phyloP scores from a whole-genome alignment of 2,888 invertebrate species.

The Drosophila anceps region DNA sequence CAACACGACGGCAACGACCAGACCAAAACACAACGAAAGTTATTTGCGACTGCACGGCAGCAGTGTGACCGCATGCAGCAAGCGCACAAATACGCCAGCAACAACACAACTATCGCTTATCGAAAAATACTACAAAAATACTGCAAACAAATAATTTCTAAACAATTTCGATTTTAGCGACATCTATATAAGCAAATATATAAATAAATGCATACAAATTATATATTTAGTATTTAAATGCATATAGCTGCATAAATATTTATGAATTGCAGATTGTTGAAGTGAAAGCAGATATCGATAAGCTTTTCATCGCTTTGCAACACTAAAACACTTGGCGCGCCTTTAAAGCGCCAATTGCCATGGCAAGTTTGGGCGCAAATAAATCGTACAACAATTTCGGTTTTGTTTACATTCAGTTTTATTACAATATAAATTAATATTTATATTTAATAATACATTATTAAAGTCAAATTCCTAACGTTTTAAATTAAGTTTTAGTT shows the following conservation, averaged over 20 bases:
- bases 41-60: slow-evolving; percentile 28
- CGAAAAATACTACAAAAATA: slow-evolving; percentile 8
- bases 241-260: too few species aligned
- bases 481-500: slow-evolving; percentile 24
- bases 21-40: slow-evolving; percentile 58
- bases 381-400: neutral
- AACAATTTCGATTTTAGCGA: too few species aligned
- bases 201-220: neutral
- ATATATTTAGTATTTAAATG: neutral
- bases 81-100: slow-evolving; percentile 6
- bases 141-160: neutral
- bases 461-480: slow-evolving; percentile 73
- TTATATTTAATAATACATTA: slow-evolving; percentile 80
- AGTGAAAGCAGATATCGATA: slow-evolving; percentile 5
- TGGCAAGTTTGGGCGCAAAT: fast-evolving
- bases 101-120: neutral
- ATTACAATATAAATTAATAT: slow-evolving; percentile 79
- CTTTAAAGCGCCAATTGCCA: neutral
- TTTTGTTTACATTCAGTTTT: slow-evolving; percentile 68
- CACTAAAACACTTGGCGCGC: neutral
- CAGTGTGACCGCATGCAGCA: slow-evolving; percentile 33
- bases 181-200: too few species aligned
- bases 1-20: slow-evolving; percentile 51
- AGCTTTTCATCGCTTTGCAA: neutral
- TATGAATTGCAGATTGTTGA: too few species aligned